These are phyloP conservation scores for Sinelater perroti DNA, from an alignment of 2,888 invertebrate genomes.

Conservation along the genomic window DNA sequence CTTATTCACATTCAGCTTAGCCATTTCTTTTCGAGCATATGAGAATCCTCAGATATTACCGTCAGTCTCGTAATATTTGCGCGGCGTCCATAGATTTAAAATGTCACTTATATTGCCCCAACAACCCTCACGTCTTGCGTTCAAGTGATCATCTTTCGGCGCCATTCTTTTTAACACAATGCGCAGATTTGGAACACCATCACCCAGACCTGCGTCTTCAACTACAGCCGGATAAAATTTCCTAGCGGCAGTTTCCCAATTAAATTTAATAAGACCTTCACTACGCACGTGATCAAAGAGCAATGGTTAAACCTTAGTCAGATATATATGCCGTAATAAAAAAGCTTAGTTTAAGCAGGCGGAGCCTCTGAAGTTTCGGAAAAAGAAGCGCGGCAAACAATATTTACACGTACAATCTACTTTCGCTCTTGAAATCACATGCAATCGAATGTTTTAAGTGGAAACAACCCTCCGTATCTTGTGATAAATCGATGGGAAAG, in stretches of 20 bases:
- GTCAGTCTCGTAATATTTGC: constrained; percentile 31
- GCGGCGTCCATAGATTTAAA: constrained; percentile 33
- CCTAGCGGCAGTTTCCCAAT: no score
- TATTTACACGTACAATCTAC: constrained; percentile 24
- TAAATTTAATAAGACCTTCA: no score
- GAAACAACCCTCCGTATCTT: constrained; percentile 29
- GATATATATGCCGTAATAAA: no score
- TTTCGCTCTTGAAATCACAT: constrained; percentile 28
- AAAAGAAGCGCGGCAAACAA: constrained; percentile 23
- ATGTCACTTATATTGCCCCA: constrained; percentile 31
- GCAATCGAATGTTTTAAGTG: constrained; percentile 28
- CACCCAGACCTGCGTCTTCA: constrained; percentile 4
- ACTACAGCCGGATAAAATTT: no score
- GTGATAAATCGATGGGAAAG: constrained; percentile 40
- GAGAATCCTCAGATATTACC: constrained; percentile 30
- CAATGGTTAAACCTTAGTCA: no score
- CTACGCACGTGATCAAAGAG: no score
- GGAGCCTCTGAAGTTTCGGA: not conserved
- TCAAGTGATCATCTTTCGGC: constrained; percentile 15
- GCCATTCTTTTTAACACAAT: constrained; percentile 20
- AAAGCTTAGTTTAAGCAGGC: constrained; percentile 5
- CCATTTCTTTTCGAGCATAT: constrained; percentile 30
- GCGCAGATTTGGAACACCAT: constrained; percentile 10
- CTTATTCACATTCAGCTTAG: constrained; percentile 24
- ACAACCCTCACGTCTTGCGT: constrained; percentile 20